phyloP scores from a whole-genome alignment of 2,113 vertebrate species.

The Ochotona princeps region DNA sequence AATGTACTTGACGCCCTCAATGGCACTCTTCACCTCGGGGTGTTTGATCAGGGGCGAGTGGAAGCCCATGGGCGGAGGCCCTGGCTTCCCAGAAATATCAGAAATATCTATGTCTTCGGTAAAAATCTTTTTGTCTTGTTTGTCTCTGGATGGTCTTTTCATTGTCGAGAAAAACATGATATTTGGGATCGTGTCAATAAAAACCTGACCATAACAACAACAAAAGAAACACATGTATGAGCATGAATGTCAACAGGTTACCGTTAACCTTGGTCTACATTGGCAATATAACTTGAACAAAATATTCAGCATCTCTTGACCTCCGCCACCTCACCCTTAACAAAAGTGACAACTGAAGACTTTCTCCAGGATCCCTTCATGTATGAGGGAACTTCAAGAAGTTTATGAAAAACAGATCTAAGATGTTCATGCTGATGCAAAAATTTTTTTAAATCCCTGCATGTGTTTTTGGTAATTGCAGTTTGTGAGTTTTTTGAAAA shows the following conservation, averaged over 20 bases:
- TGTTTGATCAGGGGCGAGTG: constrained; percentile 95
- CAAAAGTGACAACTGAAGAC: background rate
- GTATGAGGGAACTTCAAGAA: no score
- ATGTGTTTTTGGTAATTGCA: no score
- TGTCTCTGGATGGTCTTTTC: constrained; percentile 96
- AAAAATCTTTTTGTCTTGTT: constrained; percentile 90
- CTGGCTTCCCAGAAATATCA: constrained; percentile 96
- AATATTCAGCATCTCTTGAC: background rate
- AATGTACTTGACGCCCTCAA: constrained; percentile 98
- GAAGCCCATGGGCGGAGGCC: constrained; percentile 90
- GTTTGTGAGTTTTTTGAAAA: no score
- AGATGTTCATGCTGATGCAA: no score
- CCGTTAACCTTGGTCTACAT: background rate
- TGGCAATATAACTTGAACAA: background rate
- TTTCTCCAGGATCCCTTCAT: background rate
- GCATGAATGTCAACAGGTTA: background rate
- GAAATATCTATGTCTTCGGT: constrained; percentile 97
- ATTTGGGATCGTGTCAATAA: constrained; percentile 98
- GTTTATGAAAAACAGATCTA: no score
- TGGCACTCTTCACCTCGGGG: constrained; percentile 96
- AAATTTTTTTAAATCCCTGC: no score
- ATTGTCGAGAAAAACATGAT: constrained; percentile 99
- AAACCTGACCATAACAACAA: constrained; percentile 88
- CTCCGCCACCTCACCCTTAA: background rate
- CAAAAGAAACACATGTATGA: constrained; percentile 40